phyloP scores from a whole-genome alignment of 2,113 vertebrate species.

The Paralichthys olivaceus region DNA sequence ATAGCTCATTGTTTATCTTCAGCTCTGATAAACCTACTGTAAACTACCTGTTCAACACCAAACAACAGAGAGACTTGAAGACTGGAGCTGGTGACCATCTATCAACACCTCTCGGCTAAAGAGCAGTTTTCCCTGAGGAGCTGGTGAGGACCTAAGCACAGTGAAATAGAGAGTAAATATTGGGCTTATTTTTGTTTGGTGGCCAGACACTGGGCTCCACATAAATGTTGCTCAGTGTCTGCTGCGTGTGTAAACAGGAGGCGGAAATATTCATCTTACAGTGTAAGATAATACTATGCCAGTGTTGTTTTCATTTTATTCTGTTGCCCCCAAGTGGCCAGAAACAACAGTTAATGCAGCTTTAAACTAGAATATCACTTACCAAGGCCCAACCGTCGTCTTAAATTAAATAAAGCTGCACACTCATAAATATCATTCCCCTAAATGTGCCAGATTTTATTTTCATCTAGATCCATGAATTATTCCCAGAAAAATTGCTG shows the following conservation, averaged over 20 bases:
- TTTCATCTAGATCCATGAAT: too few relatives aligned
- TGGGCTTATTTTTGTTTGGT: not conserved
- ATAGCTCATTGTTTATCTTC: not conserved
- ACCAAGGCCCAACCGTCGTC: too few relatives aligned
- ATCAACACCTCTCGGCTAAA: too few relatives aligned
- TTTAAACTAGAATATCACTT: not conserved
- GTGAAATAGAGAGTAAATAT: conserved; percentile 24
- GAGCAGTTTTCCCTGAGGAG: not conserved
- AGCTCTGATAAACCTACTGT: not conserved
- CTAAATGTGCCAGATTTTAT: too few relatives aligned
- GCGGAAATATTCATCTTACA: too few relatives aligned
- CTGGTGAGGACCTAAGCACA: not conserved
- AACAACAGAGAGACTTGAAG: not conserved
- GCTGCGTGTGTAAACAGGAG: not conserved
- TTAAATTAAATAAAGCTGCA: too few relatives aligned
- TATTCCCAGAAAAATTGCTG: too few relatives aligned
- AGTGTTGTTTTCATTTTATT: conserved; percentile 1
- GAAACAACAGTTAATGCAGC: not conserved
- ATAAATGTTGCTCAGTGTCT: not conserved
- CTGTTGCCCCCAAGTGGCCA: too few relatives aligned
- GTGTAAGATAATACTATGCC: not conserved
- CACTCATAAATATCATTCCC: too few relatives aligned
- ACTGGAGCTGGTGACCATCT: not conserved
- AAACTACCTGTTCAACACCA: not conserved
- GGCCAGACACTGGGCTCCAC: not conserved